Evolutionary conservation across 1,140 invertebrate genomes (phyloP), one percentile per base, ranked within the genome.

Genomic region (Teleopsis dalmanni): DNA sequence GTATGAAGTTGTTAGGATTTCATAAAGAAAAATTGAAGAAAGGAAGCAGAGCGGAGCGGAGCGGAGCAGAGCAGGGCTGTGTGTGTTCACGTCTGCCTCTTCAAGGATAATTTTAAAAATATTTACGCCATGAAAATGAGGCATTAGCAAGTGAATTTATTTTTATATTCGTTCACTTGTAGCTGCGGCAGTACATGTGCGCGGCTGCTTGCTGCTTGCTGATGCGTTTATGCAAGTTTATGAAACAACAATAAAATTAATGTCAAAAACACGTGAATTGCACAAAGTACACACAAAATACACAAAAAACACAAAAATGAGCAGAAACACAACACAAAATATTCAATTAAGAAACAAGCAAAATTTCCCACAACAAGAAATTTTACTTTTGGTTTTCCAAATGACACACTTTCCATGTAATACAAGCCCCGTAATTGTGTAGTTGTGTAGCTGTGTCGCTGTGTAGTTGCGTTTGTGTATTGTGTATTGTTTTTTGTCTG

Each of bases 181-280:
- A 35, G 11, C n/a, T n/a, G 42, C 19, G 41, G 9, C 11, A 18
- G 21, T 41, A 29, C 29, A 34, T 16, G 10, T 42, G n/a, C 23
- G 40, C 8, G 19, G 22, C 35, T 13, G 6, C 5, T 14, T 13
- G 18, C 9, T 34, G 33, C 6, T 34, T 14, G 7, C n/a, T 13
- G 5, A 23, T 40, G 37, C 14, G 37, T 11, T 23, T 5, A 14
- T 3, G 11, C 21, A 23, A 29, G 26, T 43, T 25, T 14, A 21
- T 31, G 27, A n/a, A n/a, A n/a, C 44, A 35, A 46, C 18, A 48
- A 40, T 40, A 14, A 48, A 48, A 48, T 48, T 38, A 48, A 48
- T 48, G 46, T 48, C 46, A 48, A 38, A 48, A 48, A 33, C 36
- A 48, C 35, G 46, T 38, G 46, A 48, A 48, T 26, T 26, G 46